Evolutionary conservation across 2,888 invertebrate species (phyloP).

Genomic region (Chydorus sphaericus): DNA sequence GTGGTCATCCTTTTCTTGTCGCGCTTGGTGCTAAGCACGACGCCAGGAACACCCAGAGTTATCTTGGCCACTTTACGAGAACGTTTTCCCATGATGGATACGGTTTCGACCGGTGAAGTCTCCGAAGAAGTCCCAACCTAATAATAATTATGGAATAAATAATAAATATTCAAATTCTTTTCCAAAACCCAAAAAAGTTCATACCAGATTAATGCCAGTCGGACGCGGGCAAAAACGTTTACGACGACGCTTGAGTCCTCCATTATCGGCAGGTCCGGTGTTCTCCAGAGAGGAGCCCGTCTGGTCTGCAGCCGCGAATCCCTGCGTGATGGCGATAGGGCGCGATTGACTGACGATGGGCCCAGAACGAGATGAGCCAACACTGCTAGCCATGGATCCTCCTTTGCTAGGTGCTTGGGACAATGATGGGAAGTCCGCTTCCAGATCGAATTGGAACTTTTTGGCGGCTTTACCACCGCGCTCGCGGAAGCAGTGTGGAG

Average conservation of each 20-base stretch:
- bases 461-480: background rate
- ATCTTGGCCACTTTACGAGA: slow-evolving; percentile 1
- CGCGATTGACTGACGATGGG: slow-evolving; percentile 1
- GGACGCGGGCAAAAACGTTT: background rate
- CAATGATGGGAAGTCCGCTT: slow-evolving; percentile 6
- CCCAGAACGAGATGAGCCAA: background rate
- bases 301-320: background rate
- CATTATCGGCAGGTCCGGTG: background rate
- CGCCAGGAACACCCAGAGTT: background rate
- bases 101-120: background rate
- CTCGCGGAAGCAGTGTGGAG: background rate
- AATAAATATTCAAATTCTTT: background rate
- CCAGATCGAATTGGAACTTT: slow-evolving; percentile 10
- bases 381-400: background rate
- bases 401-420: background rate
- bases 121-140: background rate
- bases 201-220: background rate
- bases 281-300: background rate
- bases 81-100: background rate
- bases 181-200: background rate
- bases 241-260: background rate
- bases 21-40: background rate
- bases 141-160: background rate
- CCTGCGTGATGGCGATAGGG: slow-evolving; percentile 7
- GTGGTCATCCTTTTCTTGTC: background rate